Evolutionary conservation across 1,140 invertebrate species (phyloP), one percentile per base, ranked within the genome.

Genomic region (Daktulosphaira vitifoliae): DNA sequence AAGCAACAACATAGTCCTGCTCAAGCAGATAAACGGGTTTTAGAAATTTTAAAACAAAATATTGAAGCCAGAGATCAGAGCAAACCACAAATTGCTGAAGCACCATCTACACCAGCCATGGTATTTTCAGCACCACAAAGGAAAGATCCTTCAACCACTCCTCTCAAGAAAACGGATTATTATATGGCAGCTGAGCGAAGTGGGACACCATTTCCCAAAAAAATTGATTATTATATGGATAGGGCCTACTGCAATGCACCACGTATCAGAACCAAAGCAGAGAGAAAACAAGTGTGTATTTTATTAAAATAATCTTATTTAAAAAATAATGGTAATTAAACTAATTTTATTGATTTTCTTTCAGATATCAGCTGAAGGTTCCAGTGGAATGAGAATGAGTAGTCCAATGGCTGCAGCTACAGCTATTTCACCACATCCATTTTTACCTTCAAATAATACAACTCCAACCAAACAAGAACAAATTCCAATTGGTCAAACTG

Each of bases 181-280:
- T 62, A 44, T 44, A 62, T 62, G 56, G 38, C 13, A 6, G n/a
- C 56, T 16, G 56, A 62, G 13, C 56, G 56, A 2, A 62, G 39
- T 16, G 39, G 11, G n/a, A 62, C 56, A 18, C 56, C 56, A 18
- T 62, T 62, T 25, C 56, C 56, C 8, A 62, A 62, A 13, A 62
- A 62, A 16, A 48, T 62, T 0, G 56, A 62, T n/a, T 62, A 62
- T 13, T 62, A 62, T 11, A 48, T 48, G 56, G 56, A 62, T 25
- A 29, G 42, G 13, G 23, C 42, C 16, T 46, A 33, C 25, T 22
- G 42, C 18, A 62, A 48, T 3, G 42, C 26, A 4, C 84, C 87
- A 11, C 80, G 88, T 70, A 89, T 89, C 68, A 78, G 87, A 52
- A 90, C 88, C 2, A 89, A 89, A 76, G 88, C 84, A 2, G 88